A percentile compares a stretch with the other conserved stretches of the same genome.
Conservation (phyloP, 1,140 invertebrate genomes). For the Anoplophora glabripennis region DNA sequence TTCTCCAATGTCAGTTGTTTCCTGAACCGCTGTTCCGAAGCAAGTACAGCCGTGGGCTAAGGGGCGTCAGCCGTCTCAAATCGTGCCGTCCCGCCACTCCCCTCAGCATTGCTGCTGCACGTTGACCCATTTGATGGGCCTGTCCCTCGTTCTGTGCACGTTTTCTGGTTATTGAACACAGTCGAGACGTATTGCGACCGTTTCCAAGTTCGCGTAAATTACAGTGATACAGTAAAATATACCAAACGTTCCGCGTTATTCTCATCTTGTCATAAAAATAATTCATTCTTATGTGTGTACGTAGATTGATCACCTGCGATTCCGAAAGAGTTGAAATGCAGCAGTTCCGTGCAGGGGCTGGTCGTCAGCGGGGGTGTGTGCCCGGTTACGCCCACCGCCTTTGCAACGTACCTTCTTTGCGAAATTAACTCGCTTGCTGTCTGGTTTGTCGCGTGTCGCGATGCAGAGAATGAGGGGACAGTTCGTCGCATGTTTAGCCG, state of each 20-base stretch:
- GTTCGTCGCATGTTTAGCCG: too few relatives aligned
- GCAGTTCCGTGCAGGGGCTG: conserved; percentile 27
- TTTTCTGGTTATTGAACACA: conserved; percentile 14
- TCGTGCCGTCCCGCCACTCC: conserved; percentile 35
- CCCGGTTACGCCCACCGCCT: conserved; percentile 44
- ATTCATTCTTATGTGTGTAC: too few relatives aligned
- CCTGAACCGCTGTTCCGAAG: conserved; percentile 3
- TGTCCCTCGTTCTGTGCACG: conserved; percentile 4
- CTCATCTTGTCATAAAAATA: too few relatives aligned
- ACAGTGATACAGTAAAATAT: too few relatives aligned
- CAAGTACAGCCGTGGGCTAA: conserved; percentile 29
- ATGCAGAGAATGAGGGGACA: too few relatives aligned
- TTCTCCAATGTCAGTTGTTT: conserved; percentile 17
- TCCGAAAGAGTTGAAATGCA: conserved; percentile 1
- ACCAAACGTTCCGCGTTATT: too few relatives aligned
- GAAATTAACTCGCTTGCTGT: background rate
- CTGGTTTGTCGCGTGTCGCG: too few relatives aligned
- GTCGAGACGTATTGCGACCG: background rate
- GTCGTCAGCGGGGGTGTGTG: conserved; percentile 41
- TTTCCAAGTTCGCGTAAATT: background rate
- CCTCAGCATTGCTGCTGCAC: conserved; percentile 6
- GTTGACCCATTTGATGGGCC: background rate
- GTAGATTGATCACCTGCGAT: too few relatives aligned
- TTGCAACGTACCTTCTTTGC: conserved; percentile 22
- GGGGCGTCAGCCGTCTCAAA: conserved; percentile 38